These are phyloP conservation scores for Melanotaenia maccullochi DNA, from an alignment of 2,797 vertebrate genomes.

Conservation along the genomic window DNA sequence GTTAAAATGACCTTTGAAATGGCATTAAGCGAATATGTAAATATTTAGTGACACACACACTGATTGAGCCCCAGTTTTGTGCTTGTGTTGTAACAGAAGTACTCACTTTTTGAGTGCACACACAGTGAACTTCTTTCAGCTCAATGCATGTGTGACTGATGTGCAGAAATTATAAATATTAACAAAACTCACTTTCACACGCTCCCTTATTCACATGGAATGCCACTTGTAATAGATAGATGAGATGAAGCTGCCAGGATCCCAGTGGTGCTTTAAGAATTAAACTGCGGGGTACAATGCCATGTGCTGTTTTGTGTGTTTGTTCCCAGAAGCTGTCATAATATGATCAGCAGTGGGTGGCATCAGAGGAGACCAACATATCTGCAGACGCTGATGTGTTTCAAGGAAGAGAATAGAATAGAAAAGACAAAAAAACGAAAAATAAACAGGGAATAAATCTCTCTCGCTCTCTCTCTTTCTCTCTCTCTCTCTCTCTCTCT, in stretches of 20 bases:
- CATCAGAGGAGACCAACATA: constrained; percentile 50
- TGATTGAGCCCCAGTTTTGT: not conserved
- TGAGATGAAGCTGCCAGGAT: constrained; percentile 42
- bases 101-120: not conserved
- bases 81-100: not conserved
- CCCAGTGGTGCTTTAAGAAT: constrained; percentile 42
- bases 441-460: constrained; percentile 18
- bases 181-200: constrained; percentile 30
- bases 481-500: too few relatives aligned
- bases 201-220: constrained; percentile 25
- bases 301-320: constrained; percentile 34
- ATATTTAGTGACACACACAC: not conserved
- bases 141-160: constrained; percentile 24
- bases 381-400: constrained; percentile 44
- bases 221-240: constrained; percentile 35
- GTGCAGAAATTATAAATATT: constrained; percentile 34
- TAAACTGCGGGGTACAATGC: constrained; percentile 33
- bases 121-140: constrained; percentile 25
- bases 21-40: not conserved
- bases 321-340: constrained; percentile 65
- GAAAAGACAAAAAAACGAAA: not conserved
- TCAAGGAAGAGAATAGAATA: constrained; percentile 35
- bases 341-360: constrained; percentile 63
- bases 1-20: too few relatives aligned
- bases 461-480: not conserved